A percentile compares a stretch with the other conserved stretches of the same genome.
These are phyloP conservation scores for Drosophila buzzatii DNA, from an alignment of 2,888 invertebrate genomes.

Conservation along the genomic window DNA sequence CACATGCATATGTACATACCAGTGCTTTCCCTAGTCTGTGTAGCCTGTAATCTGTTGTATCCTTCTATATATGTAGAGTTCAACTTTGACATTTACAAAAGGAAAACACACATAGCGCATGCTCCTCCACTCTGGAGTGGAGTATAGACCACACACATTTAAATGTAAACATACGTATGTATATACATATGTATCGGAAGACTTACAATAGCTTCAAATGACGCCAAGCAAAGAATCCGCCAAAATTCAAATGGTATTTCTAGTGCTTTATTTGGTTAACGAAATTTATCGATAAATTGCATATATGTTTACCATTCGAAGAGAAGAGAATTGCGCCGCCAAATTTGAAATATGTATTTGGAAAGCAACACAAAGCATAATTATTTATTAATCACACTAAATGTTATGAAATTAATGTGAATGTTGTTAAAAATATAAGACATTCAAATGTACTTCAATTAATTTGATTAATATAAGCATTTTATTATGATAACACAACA, in stretches of 20 bases:
- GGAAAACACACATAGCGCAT: conserved; percentile 59
- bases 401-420: background rate
- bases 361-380: background rate
- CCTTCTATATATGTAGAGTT: conserved; percentile 46
- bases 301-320: background rate
- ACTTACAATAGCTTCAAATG: conserved; percentile 11
- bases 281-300: background rate
- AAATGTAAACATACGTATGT: background rate
- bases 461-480: conserved; percentile 25
- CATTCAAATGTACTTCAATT: background rate
- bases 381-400: background rate
- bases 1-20: conserved; percentile 16
- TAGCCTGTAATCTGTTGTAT: conserved; percentile 27
- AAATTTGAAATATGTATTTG: background rate
- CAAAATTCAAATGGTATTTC: conserved; percentile 5
- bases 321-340: background rate
- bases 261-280: background rate
- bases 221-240: conserved; percentile 31
- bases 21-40: conserved; percentile 38
- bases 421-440: background rate
- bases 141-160: conserved; percentile 15
- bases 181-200: background rate
- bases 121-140: conserved; percentile 38
- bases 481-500: conserved; percentile 20
- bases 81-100: conserved; percentile 69